Evolutionary conservation across 1,140 invertebrate genomes (phyloP).

Genomic region (Bombus fervidus): DNA sequence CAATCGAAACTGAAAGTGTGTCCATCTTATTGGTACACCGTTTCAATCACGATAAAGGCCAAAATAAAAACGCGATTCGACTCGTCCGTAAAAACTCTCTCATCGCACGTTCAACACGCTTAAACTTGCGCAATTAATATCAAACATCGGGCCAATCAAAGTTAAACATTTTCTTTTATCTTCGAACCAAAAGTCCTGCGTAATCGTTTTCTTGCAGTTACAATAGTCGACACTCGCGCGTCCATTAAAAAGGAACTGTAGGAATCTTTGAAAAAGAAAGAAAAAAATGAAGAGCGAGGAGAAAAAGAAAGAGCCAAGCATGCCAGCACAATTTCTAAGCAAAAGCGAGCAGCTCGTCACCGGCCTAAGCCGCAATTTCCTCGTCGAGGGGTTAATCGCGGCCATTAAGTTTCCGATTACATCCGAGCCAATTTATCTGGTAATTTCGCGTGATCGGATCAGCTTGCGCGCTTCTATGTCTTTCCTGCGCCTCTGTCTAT

Average conservation of each 20-base stretch:
- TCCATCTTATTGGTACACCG: background rate
- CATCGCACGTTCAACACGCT: too few relatives aligned
- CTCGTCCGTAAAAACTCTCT: background rate
- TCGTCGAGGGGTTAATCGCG: slow-evolving; percentile 38
- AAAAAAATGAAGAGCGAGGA: background rate
- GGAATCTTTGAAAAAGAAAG: too few relatives aligned
- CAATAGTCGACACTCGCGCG: too few relatives aligned
- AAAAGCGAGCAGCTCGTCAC: slow-evolving; percentile 30
- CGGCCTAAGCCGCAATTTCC: slow-evolving; percentile 31
- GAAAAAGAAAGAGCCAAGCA: too few relatives aligned
- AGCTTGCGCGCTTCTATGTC: background rate
- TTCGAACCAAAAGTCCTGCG: too few relatives aligned
- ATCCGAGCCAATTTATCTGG: slow-evolving; percentile 51
- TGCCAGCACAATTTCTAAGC: background rate
- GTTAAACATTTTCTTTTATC: too few relatives aligned
- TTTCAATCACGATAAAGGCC: accelerated
- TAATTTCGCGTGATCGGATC: slow-evolving; percentile 49
- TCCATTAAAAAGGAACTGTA: background rate
- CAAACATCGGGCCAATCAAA: background rate
- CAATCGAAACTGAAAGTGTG: background rate
- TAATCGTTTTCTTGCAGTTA: background rate
- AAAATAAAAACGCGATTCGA: background rate
- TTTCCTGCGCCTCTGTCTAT: background rate
- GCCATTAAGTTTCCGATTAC: slow-evolving; percentile 47
- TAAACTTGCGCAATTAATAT: background rate